A percentile compares a stretch with the other conserved stretches of the same genome.
These are phyloP conservation scores for Mythimna loreyi DNA, from an alignment of 2,888 invertebrate species.

Conservation along the genomic window DNA sequence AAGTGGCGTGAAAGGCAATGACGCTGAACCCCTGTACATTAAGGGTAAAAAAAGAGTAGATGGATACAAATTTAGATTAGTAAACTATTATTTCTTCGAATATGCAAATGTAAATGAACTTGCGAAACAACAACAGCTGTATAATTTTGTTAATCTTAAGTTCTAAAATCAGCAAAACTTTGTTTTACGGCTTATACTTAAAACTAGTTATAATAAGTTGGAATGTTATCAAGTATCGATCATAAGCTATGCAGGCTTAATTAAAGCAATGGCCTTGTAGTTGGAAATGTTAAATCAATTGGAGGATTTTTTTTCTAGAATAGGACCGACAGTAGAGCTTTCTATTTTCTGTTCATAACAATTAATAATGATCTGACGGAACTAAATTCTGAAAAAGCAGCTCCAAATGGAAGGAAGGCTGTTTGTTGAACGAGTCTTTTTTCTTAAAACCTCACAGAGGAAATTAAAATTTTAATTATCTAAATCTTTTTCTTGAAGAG, in stretches of 20 bases:
- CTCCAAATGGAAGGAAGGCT: not conserved
- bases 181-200: not conserved
- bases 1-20: not conserved
- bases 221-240: conserved; percentile 44
- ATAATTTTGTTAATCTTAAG: not conserved
- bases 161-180: conserved; percentile 20
- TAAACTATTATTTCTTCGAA: not conserved
- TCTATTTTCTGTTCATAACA: not conserved
- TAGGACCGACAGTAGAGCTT: not conserved
- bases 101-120: conserved; percentile 7
- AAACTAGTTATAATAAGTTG: conserved; percentile 8
- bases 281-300: conserved; percentile 24
- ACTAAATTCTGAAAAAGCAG: not conserved
- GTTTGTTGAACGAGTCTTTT: not conserved
- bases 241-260: conserved; percentile 30
- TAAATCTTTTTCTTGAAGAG: too few species aligned
- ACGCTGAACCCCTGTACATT: not conserved
- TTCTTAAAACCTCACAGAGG: too few species aligned
- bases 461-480: too few species aligned
- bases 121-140: not conserved
- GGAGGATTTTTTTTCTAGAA: conserved; percentile 1
- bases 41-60: too few species aligned
- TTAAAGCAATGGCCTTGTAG: conserved; percentile 32
- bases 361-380: too few species aligned
- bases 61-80: not conserved